A percentile compares a stretch with the other conserved stretches of the same genome.
phyloP scores from a whole-genome alignment of 2,888 invertebrate genomes.

The Biston stratarius region DNA sequence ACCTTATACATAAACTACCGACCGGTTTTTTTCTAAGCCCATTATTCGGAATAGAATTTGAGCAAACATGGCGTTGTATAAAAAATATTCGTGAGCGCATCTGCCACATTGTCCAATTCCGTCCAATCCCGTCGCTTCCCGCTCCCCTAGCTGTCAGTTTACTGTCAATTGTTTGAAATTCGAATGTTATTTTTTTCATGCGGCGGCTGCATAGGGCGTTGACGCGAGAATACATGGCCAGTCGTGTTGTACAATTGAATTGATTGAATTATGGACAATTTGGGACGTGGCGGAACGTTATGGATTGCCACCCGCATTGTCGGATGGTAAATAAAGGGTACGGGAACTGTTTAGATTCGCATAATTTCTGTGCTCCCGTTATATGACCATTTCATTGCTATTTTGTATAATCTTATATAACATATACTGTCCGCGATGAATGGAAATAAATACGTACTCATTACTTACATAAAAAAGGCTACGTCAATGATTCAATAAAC shows the following conservation, averaged over 20 bases:
- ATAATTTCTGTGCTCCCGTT: constrained; percentile 12
- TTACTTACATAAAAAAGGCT: too few relatives aligned
- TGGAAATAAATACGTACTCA: too few relatives aligned
- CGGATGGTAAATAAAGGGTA: constrained; percentile 66
- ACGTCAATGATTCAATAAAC: too few relatives aligned
- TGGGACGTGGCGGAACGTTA: constrained; percentile 67
- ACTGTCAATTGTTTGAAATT: constrained; percentile 77
- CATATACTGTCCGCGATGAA: too few relatives aligned
- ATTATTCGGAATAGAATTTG: constrained; percentile 73
- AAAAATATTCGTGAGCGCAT: constrained; percentile 72
- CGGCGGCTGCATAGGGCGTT: constrained; percentile 72
- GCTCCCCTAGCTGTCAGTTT: constrained; percentile 84
- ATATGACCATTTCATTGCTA: neutral
- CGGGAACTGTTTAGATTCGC: constrained; percentile 28
- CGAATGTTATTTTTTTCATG: constrained; percentile 76
- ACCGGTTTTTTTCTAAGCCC: constrained; percentile 53
- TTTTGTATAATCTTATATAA: too few relatives aligned
- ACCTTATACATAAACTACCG: constrained; percentile 51
- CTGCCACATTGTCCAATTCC: constrained; percentile 83
- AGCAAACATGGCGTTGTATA: constrained; percentile 79
- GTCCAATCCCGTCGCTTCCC: constrained; percentile 75
- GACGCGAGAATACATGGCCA: constrained; percentile 77
- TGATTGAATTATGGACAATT: constrained; percentile 84
- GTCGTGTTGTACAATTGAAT: constrained; percentile 81
- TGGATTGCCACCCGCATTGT: constrained; percentile 82